A percentile compares a stretch with the other conserved stretches of the same genome.
Evolutionary conservation across 2,113 vertebrate genomes (phyloP).

Genomic region (Tragelaphus buxtoni): DNA sequence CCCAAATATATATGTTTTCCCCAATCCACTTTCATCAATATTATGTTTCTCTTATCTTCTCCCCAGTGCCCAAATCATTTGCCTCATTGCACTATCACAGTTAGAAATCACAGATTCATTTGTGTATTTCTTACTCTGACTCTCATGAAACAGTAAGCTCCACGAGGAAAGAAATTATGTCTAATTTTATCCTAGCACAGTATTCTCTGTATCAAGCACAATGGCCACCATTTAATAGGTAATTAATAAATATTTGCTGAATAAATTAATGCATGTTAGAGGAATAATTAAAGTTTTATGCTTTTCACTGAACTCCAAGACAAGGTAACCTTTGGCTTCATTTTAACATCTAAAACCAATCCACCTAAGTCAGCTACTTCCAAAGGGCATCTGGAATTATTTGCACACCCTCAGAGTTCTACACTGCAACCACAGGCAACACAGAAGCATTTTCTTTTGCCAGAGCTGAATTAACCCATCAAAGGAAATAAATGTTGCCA

Average conservation of each 20-base stretch:
- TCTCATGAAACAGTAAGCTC: neutral
- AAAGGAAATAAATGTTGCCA: conserved; percentile 59
- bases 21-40: neutral
- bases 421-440: neutral
- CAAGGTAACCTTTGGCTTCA: neutral
- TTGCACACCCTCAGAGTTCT: neutral
- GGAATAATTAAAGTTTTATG: neutral
- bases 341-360: conserved; percentile 19
- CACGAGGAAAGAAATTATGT: neutral
- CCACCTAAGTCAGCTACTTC: neutral
- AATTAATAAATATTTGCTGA: neutral
- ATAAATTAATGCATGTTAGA: neutral
- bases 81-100: neutral
- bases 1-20: neutral
- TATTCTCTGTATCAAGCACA: neutral
- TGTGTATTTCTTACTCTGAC: neutral
- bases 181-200: neutral
- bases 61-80: neutral
- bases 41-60: neutral
- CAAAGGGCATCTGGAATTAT: neutral
- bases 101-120: conserved; percentile 2
- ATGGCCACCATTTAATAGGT: neutral
- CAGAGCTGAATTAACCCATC: conserved; percentile 49
- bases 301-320: neutral
- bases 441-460: conserved; percentile 31